These are phyloP conservation scores for Nomada goodeniana DNA, from an alignment of 2,888 invertebrate species.

Conservation along the genomic window DNA sequence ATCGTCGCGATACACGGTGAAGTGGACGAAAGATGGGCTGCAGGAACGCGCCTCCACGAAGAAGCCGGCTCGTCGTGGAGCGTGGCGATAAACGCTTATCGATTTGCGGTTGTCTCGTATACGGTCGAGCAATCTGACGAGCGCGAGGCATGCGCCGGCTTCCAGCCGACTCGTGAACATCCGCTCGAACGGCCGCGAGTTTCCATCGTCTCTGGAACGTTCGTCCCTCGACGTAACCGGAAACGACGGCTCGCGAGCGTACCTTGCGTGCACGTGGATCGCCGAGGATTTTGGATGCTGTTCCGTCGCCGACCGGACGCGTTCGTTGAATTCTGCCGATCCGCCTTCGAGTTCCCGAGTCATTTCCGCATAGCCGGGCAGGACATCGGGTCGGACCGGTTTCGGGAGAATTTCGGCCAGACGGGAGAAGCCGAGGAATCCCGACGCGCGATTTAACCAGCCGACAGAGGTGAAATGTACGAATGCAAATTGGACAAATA, in stretches of 20 bases:
- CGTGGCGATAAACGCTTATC: conserved; percentile 72
- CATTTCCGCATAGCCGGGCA: neutral
- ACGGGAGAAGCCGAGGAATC: neutral
- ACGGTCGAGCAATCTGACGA: conserved; percentile 75
- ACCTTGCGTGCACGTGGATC: conserved; percentile 37
- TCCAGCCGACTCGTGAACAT: conserved; percentile 58
- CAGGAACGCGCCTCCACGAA: conserved; percentile 27
- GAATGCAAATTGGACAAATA: no score
- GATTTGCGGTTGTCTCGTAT: conserved; percentile 77
- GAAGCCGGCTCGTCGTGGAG: conserved; percentile 44
- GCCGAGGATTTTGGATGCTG: conserved; percentile 38
- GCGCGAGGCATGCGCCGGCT: conserved; percentile 72
- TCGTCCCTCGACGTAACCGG: conserved; percentile 12
- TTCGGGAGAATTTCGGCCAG: neutral
- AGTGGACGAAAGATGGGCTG: conserved; percentile 50
- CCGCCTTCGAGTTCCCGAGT: conserved; percentile 10
- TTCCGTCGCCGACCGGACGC: conserved; percentile 16
- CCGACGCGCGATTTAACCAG: neutral
- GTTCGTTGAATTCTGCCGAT: conserved; percentile 37
- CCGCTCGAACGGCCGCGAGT: conserved; percentile 59
- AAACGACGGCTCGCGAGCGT: conserved; percentile 47
- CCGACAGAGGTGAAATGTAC: no score
- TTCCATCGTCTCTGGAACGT: conserved; percentile 66
- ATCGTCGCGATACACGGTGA: conserved; percentile 60
- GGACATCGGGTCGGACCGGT: neutral